Percentiles rank a stretch among this genome's conserved stretches.
phyloP scores from a whole-genome alignment of 2,113 vertebrate genomes.

The Symphodus melops region DNA sequence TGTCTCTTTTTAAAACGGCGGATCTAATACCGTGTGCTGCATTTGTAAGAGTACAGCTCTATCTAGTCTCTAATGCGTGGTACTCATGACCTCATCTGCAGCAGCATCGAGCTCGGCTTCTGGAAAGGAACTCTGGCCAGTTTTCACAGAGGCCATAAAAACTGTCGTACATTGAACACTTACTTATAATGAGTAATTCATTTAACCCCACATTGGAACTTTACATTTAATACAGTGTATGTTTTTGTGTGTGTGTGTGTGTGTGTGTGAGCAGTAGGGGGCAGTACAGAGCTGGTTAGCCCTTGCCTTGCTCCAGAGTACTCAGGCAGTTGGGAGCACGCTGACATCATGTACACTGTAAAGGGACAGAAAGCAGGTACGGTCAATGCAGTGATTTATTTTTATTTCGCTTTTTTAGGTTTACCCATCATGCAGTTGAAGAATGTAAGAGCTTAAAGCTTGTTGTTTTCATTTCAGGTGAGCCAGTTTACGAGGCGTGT shows the following conservation, averaged over 20 bases:
- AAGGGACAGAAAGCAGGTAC: constrained; percentile 92
- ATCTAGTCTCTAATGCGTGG: no score
- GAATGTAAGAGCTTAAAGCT: not conserved
- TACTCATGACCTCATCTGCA: no score
- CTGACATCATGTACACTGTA: constrained; percentile 87
- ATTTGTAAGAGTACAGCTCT: no score
- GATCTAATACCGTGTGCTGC: no score
- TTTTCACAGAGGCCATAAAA: no score
- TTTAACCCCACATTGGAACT: no score
- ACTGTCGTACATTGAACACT: no score
- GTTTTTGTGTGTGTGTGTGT: not conserved
- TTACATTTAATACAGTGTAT: not conserved
- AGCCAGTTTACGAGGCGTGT: constrained; percentile 86
- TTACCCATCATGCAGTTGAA: constrained; percentile 24
- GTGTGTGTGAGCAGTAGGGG: constrained; percentile 77
- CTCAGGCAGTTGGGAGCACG: constrained; percentile 88
- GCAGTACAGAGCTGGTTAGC: constrained; percentile 87
- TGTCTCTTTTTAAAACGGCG: no score
- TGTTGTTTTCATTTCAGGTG: constrained; percentile 73
- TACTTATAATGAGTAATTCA: no score
- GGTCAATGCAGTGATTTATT: accelerated
- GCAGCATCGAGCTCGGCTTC: no score
- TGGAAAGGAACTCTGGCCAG: no score
- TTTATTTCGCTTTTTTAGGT: not conserved
- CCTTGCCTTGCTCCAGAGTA: constrained; percentile 90